Evolutionary conservation across 2,888 invertebrate species (phyloP).

Genomic region (Oscheius sp.): DNA sequence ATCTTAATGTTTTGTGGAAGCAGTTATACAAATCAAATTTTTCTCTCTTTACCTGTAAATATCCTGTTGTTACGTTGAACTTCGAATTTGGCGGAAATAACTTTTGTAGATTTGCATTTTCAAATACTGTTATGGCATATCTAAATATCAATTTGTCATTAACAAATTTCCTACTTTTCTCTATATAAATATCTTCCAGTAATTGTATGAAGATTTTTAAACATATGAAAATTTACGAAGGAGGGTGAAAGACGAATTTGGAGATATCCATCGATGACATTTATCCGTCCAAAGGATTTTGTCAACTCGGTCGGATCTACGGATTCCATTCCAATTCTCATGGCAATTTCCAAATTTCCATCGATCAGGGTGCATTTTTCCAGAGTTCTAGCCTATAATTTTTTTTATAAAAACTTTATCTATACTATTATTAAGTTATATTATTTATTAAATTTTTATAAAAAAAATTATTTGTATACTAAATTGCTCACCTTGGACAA

Average conservation of each 20-base stretch:
- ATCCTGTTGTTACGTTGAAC: slow-evolving; percentile 69
- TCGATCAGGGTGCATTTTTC: slow-evolving; percentile 85
- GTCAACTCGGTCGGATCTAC: slow-evolving; percentile 53
- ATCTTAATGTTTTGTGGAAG: no score
- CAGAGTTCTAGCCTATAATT: slow-evolving; percentile 23
- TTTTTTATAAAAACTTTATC: no score
- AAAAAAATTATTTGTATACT: neutral
- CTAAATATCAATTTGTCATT: slow-evolving; percentile 54
- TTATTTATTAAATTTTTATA: no score
- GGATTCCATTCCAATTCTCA: slow-evolving; percentile 77
- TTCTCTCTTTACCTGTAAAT: slow-evolving; percentile 58
- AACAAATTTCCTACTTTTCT: slow-evolving; percentile 61
- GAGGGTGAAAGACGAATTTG: slow-evolving; percentile 80
- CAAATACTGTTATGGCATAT: slow-evolving; percentile 71
- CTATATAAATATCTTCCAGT: slow-evolving; percentile 38
- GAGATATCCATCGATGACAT: slow-evolving; percentile 75
- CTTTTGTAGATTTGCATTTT: slow-evolving; percentile 72
- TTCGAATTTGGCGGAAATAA: slow-evolving; percentile 66
- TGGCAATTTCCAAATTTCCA: slow-evolving; percentile 85
- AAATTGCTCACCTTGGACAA: slow-evolving; percentile 22
- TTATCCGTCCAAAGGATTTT: slow-evolving; percentile 56
- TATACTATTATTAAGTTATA: no score
- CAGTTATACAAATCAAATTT: no score
- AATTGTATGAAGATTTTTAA: slow-evolving; percentile 71
- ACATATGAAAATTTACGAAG: slow-evolving; percentile 72